A percentile compares a stretch with the other conserved stretches of the same genome.
Conservation (phyloP, 2,113 vertebrate genomes). For the Quiscalus mexicanus region DNA sequence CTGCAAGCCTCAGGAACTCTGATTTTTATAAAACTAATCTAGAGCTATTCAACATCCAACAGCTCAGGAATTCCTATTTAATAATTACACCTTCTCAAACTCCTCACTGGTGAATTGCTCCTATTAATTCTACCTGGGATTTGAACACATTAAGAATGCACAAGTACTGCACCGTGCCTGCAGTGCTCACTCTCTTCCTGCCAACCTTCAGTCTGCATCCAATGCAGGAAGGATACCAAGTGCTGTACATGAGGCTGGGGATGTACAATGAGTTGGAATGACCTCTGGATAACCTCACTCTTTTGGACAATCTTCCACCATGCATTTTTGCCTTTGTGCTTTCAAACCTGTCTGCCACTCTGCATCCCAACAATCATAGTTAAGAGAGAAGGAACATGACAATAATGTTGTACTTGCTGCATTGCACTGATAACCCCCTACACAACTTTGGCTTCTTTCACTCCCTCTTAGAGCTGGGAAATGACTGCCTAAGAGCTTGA, state of each 20-base stretch:
- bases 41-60: not conserved
- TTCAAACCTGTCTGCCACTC: not conserved
- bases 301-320: not conserved
- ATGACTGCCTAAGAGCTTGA: not conserved
- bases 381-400: not conserved
- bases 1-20: not conserved
- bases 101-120: not conserved
- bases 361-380: rapidly evolving
- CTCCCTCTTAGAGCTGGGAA: not conserved
- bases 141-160: not conserved
- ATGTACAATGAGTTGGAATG: not conserved
- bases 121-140: not conserved
- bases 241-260: not conserved
- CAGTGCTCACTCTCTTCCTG: not conserved
- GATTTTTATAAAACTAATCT: not conserved
- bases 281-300: not conserved
- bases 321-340: not conserved
- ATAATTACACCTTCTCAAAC: not conserved
- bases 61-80: not conserved
- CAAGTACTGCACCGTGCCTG: not conserved
- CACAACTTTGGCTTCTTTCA: not conserved
- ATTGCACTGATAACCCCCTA: not conserved
- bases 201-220: not conserved
- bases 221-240: not conserved
- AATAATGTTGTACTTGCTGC: no score